A percentile compares a stretch with the other conserved stretches of the same genome.
These are phyloP conservation scores for Aradophagus sp. DNA, from an alignment of 1,140 invertebrate species.

Conservation along the genomic window DNA sequence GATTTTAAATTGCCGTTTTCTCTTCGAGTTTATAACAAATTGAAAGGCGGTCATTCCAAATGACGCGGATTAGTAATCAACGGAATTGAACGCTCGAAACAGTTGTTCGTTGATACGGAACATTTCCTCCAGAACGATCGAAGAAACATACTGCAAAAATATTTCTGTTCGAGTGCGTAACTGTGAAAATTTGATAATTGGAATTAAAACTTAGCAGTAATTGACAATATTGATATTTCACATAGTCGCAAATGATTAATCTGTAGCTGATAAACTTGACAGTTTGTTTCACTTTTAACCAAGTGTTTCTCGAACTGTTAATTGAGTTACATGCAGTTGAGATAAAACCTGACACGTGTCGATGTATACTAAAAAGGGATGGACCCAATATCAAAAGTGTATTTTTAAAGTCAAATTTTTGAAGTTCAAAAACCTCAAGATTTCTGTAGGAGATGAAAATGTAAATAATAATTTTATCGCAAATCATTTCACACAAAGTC, in stretches of 20 bases:
- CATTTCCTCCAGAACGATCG: constrained; percentile 20
- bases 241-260: constrained; percentile 19
- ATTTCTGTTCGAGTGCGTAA: constrained; percentile 13
- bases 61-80: constrained; percentile 9
- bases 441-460: constrained; percentile 48
- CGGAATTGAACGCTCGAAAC: constrained; percentile 36
- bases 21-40: constrained; percentile 29
- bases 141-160: constrained; percentile 16
- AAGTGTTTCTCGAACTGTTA: no score
- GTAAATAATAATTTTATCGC: constrained; percentile 30
- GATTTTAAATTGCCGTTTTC: constrained; percentile 45
- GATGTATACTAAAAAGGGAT: constrained; percentile 19
- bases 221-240: constrained; percentile 34
- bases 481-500: constrained; percentile 25
- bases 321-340: background rate
- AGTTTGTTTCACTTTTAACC: constrained; percentile 5
- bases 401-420: constrained; percentile 38
- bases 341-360: constrained; percentile 41
- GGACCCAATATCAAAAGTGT: constrained; percentile 19
- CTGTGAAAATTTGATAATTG: constrained; percentile 27
- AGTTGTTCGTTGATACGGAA: constrained; percentile 30
- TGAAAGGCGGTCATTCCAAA: constrained; percentile 19
- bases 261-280: constrained; percentile 6
- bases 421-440: constrained; percentile 15
- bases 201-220: constrained; percentile 4